Conservation (phyloP, 2,797 vertebrate species). For the Cephalopachus bancanus region DNA sequence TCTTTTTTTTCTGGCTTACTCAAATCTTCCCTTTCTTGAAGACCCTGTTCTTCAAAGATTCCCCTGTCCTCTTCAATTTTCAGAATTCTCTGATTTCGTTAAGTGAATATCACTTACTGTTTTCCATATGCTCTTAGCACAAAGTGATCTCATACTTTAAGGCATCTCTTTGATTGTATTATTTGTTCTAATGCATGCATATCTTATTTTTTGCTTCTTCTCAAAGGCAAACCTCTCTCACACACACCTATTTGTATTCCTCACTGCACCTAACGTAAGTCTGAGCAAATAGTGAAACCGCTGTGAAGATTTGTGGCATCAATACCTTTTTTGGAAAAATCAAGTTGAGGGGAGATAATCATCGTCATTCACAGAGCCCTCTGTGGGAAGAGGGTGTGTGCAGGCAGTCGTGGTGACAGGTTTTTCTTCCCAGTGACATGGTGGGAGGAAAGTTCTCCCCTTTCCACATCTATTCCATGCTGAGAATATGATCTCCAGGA, state of each 20-base stretch:
- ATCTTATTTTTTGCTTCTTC: neutral
- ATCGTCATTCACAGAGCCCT: constrained; percentile 17
- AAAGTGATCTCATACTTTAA: neutral
- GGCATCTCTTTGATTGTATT: neutral
- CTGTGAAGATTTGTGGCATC: constrained; percentile 47
- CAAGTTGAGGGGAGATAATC: neutral
- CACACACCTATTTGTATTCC: neutral
- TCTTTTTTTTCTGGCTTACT: neutral
- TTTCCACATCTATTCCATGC: neutral
- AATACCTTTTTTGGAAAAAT: constrained; percentile 48
- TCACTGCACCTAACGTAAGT: neutral
- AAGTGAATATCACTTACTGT: neutral
- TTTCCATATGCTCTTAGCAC: neutral
- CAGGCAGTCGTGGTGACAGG: neutral
- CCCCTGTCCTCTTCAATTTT: constrained; percentile 2
- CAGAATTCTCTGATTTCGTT: constrained; percentile 7
- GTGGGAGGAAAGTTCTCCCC: neutral
- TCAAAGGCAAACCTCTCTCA: constrained; percentile 14
- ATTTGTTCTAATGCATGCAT: neutral
- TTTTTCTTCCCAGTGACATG: neutral
- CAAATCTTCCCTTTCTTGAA: neutral
- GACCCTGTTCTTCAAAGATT: neutral
- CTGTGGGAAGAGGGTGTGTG: neutral
- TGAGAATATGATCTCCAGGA: neutral
- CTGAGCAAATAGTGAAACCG: constrained; percentile 20